Conservation (phyloP, 2,113 vertebrate species). For the Dolichotis patagonum region DNA sequence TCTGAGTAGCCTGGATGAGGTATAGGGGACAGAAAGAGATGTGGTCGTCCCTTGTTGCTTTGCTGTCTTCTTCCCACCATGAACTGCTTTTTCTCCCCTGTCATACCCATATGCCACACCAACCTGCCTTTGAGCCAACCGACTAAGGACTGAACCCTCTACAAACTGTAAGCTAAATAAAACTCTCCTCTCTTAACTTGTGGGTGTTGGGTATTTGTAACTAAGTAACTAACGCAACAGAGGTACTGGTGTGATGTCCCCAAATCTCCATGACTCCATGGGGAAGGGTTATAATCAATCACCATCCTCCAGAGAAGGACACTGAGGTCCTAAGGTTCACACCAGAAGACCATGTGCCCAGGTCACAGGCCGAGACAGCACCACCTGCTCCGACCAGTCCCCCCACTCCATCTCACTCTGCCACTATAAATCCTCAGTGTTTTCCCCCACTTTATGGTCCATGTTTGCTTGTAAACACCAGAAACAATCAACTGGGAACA, state of each 20-base stretch:
- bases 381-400: background rate
- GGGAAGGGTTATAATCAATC: background rate
- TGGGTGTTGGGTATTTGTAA: background rate
- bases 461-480: background rate
- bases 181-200: background rate
- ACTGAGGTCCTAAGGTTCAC: background rate
- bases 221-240: background rate
- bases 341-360: background rate
- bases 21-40: background rate
- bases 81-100: background rate
- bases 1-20: background rate
- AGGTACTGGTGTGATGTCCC: background rate
- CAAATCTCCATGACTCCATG: background rate
- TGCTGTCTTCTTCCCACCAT: background rate
- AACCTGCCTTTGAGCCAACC: background rate
- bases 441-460: background rate
- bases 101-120: too few relatives aligned
- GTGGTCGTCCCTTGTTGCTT: background rate
- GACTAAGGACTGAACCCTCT: background rate
- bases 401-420: background rate
- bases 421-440: background rate
- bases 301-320: background rate
- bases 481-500: background rate
- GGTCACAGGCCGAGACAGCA: slow-evolving; percentile 2
- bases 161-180: background rate